Evolutionary conservation across 1,140 invertebrate species (phyloP).

Genomic region (Meloidogyne hapla): DNA sequence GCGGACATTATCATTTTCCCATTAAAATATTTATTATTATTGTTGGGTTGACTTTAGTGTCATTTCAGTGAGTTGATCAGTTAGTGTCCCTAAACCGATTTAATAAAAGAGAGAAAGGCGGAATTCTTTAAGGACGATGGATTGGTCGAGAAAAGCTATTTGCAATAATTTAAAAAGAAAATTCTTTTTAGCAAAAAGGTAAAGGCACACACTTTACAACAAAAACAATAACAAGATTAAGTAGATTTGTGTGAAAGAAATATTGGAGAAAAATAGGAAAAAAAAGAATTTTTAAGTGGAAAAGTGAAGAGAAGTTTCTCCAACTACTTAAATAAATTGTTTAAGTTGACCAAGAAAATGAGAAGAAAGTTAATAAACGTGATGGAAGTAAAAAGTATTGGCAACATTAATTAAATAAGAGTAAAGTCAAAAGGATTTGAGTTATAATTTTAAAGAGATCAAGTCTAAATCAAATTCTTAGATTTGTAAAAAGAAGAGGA

Average conservation of each 20-base stretch:
- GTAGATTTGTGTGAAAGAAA: not conserved
- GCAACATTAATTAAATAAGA: not conserved
- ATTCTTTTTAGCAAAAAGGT: not conserved
- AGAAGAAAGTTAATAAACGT: not conserved
- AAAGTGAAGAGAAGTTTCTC: not conserved
- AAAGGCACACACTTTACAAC: not conserved
- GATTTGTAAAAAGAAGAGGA: too few relatives aligned
- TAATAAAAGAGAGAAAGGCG: not conserved
- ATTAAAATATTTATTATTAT: too few relatives aligned
- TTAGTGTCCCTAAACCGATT: too few relatives aligned
- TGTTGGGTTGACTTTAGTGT: too few relatives aligned
- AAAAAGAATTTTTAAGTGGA: slow-evolving; percentile 4
- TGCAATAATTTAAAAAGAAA: not conserved
- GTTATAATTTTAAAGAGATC: too few relatives aligned
- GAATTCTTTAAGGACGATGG: not conserved
- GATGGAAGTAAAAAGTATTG: not conserved
- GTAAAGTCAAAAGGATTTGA: too few relatives aligned
- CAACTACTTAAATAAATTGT: not conserved
- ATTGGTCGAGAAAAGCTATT: not conserved
- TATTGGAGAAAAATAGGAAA: not conserved
- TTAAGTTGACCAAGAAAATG: not conserved
- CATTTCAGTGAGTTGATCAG: too few relatives aligned
- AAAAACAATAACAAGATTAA: not conserved
- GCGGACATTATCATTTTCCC: too few relatives aligned
- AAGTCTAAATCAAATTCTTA: too few relatives aligned